phyloP scores from a whole-genome alignment of 2,113 vertebrate genomes.

The Aleadryas rufinucha region DNA sequence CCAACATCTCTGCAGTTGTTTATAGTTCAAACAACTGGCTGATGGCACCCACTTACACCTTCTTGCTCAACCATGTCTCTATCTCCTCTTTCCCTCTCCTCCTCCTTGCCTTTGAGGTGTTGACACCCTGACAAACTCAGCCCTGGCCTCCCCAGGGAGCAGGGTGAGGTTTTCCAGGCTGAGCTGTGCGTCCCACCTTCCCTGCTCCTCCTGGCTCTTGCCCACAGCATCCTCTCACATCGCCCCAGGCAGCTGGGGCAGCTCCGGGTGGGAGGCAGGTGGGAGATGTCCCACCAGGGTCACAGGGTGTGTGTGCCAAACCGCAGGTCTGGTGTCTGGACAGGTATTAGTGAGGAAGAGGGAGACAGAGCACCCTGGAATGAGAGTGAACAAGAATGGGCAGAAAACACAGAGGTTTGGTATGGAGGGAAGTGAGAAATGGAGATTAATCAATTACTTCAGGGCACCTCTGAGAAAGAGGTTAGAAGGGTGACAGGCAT shows the following conservation, averaged over 20 bases:
- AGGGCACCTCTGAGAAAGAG: not conserved
- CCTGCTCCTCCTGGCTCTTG: not conserved
- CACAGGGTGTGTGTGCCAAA: not conserved
- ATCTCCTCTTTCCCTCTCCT: not conserved
- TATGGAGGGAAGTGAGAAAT: not conserved
- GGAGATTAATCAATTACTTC: not conserved
- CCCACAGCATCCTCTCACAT: not conserved
- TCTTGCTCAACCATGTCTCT: slow-evolving; percentile 32
- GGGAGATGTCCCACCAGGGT: not conserved
- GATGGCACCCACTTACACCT: slow-evolving; percentile 20
- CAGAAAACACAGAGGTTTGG: not conserved
- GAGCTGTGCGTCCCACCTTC: not conserved
- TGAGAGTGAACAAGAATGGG: not conserved
- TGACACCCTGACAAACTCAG: not conserved
- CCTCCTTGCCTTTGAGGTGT: slow-evolving; percentile 18
- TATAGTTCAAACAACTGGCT: slow-evolving; percentile 24
- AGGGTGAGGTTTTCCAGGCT: not conserved
- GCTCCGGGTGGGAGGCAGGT: not conserved
- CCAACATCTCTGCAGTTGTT: slow-evolving; percentile 21
- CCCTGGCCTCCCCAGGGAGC: not conserved
- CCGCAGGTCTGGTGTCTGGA: fast-evolving
- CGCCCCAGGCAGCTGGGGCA: not conserved
- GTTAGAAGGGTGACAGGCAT: not conserved
- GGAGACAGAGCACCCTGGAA: not conserved
- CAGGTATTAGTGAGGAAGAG: not conserved